A percentile compares a stretch with the other conserved stretches of the same genome.
phyloP scores from a whole-genome alignment of 2,797 vertebrate species.

The Clamator glandarius region DNA sequence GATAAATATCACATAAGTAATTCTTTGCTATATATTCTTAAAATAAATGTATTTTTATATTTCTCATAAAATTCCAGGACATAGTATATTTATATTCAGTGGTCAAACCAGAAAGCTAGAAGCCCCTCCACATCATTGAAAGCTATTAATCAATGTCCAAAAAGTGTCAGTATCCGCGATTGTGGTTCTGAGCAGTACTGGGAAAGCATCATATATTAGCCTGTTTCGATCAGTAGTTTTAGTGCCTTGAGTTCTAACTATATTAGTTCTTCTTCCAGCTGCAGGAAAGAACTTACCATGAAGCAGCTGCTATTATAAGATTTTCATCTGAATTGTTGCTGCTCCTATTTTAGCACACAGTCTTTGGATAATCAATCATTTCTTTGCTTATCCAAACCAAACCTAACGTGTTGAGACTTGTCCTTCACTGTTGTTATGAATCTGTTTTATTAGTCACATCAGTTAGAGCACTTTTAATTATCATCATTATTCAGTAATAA shows the following conservation, averaged over 20 bases:
- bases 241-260: slow-evolving; percentile 23
- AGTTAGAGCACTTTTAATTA: slow-evolving; percentile 41
- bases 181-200: slow-evolving; percentile 11
- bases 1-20: not conserved
- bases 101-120: slow-evolving; percentile 1
- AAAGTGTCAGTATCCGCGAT: not conserved
- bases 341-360: slow-evolving; percentile 21
- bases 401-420: not conserved
- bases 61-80: not conserved
- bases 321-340: slow-evolving; percentile 12
- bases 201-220: slow-evolving; percentile 17
- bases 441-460: slow-evolving; percentile 39
- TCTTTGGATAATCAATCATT: slow-evolving; percentile 39
- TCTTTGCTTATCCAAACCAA: slow-evolving; percentile 6
- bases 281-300: not conserved
- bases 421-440: slow-evolving; percentile 6
- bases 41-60: not conserved
- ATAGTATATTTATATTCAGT: not conserved
- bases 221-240: slow-evolving; percentile 16
- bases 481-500: slow-evolving; percentile 53
- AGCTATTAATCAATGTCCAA: not conserved
- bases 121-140: not conserved
- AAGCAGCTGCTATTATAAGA: slow-evolving; percentile 13
- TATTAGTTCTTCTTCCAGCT: slow-evolving; percentile 7
- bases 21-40: not conserved